Conservation (phyloP, 2,888 invertebrate species). For the Lycophotia porphyrea region DNA sequence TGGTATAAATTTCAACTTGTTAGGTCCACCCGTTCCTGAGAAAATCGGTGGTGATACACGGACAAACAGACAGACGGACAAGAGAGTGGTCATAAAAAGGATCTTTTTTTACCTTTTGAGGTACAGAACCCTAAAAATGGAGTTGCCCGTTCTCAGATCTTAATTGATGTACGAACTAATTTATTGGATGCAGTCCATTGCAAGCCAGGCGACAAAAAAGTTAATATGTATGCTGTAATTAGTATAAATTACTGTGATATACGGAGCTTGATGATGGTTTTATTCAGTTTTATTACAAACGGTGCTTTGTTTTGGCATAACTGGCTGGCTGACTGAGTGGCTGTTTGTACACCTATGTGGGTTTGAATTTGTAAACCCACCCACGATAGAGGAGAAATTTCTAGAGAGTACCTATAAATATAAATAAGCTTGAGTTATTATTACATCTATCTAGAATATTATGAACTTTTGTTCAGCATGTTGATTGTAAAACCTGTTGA, state of each 20-base stretch:
- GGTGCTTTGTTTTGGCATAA: background rate
- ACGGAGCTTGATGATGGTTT: background rate
- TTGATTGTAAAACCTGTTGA: background rate
- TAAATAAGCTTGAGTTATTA: background rate
- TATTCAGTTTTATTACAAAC: constrained; percentile 6
- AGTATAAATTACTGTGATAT: constrained; percentile 26
- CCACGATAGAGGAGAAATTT: background rate
- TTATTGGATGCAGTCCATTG: constrained; percentile 13
- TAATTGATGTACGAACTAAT: constrained; percentile 31
- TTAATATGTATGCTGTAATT: constrained; percentile 19
- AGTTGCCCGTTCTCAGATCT: constrained; percentile 1
- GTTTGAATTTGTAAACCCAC: background rate
- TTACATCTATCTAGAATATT: background rate
- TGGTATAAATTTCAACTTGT: no score
- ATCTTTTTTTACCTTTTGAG: no score
- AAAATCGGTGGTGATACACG: no score
- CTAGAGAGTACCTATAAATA: no score
- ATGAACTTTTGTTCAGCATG: background rate
- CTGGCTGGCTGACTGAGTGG: background rate
- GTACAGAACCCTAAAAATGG: no score
- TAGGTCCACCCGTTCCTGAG: no score
- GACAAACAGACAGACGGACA: no score
- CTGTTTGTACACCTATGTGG: background rate
- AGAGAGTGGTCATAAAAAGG: no score
- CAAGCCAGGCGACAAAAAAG: constrained; percentile 30